Evolutionary conservation across 2,888 invertebrate species (phyloP).

Genomic region (Invenusta paracnida): DNA sequence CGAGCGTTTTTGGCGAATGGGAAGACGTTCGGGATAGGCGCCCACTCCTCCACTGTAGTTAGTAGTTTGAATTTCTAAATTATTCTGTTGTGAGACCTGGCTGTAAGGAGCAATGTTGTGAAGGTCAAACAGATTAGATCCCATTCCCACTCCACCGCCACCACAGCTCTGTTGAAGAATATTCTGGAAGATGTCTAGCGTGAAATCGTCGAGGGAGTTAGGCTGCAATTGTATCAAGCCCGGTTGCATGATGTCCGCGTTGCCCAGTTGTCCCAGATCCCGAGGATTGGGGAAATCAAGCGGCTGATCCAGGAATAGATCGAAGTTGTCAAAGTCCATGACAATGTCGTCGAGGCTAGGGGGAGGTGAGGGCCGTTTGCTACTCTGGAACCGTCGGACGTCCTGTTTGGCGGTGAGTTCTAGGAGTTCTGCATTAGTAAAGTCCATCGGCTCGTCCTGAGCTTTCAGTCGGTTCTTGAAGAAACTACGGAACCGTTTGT

Average conservation of each 20-base stretch:
- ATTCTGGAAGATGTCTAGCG: constrained; percentile 45
- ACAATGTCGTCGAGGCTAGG: constrained; percentile 33
- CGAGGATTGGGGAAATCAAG: constrained; percentile 37
- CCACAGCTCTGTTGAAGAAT: too few relatives aligned
- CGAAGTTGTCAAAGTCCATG: constrained; percentile 42
- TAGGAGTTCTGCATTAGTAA: constrained; percentile 6
- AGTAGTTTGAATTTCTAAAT: too few relatives aligned
- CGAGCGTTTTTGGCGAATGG: too few relatives aligned
- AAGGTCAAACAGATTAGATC: neutral
- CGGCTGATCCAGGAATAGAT: constrained; percentile 36
- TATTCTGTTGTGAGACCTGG: too few relatives aligned
- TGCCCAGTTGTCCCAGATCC: constrained; percentile 35
- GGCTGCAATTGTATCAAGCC: constrained; percentile 93
- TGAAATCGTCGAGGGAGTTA: constrained; percentile 69
- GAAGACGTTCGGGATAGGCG: too few relatives aligned
- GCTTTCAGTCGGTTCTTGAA: constrained; percentile 46
- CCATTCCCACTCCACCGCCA: too few relatives aligned
- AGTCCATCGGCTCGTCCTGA: neutral
- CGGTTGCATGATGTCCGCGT: constrained; percentile 93
- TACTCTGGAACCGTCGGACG: constrained; percentile 4
- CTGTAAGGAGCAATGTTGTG: neutral
- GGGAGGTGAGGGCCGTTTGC: constrained; percentile 1
- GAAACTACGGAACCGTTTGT: constrained; percentile 85
- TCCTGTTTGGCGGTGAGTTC: constrained; percentile 9
- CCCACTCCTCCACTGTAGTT: too few relatives aligned